Base-by-base conservation (phyloP, 2,888 invertebrate species). In the Pinctada fucata region DNA sequence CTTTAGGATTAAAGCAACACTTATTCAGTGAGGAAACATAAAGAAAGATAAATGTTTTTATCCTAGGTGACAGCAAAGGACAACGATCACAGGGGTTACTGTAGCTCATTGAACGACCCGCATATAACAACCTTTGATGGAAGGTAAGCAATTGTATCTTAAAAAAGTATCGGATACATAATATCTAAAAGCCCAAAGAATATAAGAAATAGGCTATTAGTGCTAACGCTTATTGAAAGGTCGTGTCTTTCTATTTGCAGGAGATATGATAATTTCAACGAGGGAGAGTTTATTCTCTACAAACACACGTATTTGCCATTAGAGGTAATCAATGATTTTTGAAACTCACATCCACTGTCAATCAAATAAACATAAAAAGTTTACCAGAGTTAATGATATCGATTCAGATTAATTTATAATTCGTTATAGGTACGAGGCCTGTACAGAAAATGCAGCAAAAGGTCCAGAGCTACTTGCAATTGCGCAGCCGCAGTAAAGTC, bases 41-140 rank as follows among this genome's bases (percentile, higher is more conserved):
- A 31, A 1, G 31, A 31, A 31, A 31, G 31, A 31, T 31, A 31
- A 31, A 31, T 31, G 0, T 31, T 31, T 31, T 31, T 31, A 31
- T 31, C 31, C 31, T 31, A 31, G 86, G 85, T 89, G 4, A 83
- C 80, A 51, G 84, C 86, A 2, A 83, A 85, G 10, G 88, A 90
- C 79, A 84, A 79, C 48, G 88, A 89, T 78, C 84, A 80, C 65
- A 74, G 71, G 31, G 77, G 84, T 8, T 80, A 80, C 5, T 90
- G 90, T 77, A 79, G 83, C 45, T 88, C 89, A 8, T 68, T 88
- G 2, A 89, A 89, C 68, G 90, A 90, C 75, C 90, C 90, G 4
- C 90, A 90, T 64, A 87, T 90, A 75, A 86, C 83, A 2, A 88
- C 89, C 10, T 90, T 89, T 81, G 89, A 89, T 80, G 88, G 88